Conservation (phyloP, 2,797 vertebrate genomes). For the Tamandua tetradactyla region DNA sequence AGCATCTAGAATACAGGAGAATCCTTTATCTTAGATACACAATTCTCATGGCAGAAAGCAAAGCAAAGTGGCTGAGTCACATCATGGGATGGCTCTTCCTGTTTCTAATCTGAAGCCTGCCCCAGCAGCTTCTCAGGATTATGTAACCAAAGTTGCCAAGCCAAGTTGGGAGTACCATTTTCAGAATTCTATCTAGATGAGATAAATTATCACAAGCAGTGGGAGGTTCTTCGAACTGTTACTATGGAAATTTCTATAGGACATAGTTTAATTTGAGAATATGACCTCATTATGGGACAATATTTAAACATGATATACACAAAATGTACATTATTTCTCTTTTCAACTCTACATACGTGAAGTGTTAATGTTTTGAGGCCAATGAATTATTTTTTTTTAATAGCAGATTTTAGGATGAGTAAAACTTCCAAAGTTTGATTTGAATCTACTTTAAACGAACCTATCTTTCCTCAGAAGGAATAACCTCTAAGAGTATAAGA, state of each 20-base stretch:
- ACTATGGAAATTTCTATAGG: background rate
- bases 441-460: background rate
- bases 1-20: background rate
- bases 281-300: background rate
- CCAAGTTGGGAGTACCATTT: background rate
- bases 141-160: background rate
- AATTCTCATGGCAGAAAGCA: background rate
- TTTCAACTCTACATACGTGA: background rate
- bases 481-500: background rate
- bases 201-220: background rate
- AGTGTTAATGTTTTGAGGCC: slow-evolving; percentile 1
- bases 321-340: background rate
- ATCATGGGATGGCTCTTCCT: background rate
- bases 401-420: background rate
- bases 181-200: background rate
- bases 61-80: background rate
- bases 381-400: background rate
- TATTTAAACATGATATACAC: background rate
- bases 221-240: background rate
- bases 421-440: slow-evolving; percentile 22
- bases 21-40: background rate
- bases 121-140: background rate
- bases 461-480: background rate
- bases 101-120: background rate
- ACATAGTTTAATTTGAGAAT: background rate